A percentile compares a stretch with the other conserved stretches of the same genome.
Conservation (phyloP, 64 coral and sea anemone species). For the Stichodactyla mertensii region DNA sequence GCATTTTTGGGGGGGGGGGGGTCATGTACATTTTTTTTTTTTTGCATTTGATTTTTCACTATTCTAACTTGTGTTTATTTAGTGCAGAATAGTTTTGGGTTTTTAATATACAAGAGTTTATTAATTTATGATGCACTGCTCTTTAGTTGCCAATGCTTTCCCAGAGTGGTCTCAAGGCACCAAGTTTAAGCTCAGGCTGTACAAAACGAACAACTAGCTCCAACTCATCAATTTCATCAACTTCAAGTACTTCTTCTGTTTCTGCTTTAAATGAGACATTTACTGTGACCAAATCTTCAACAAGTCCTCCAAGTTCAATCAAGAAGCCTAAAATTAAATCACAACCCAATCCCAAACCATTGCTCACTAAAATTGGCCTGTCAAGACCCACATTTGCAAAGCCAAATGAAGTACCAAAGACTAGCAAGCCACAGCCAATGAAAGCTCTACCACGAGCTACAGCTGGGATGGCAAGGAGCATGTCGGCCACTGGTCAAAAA, state of each 20-base stretch:
- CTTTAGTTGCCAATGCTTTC: conserved; percentile 25
- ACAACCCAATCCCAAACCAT: not conserved
- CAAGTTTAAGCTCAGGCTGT: conserved; percentile 16
- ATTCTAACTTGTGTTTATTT: too few species aligned
- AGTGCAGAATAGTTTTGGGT: too few species aligned
- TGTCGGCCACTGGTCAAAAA: not conserved
- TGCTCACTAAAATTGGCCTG: not conserved
- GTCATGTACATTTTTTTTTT: too few species aligned
- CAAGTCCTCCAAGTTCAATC: not conserved
- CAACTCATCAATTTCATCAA: conserved; percentile 43
- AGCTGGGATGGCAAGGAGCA: not conserved
- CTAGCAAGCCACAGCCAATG: conserved; percentile 12
- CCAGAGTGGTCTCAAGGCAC: conserved; percentile 47
- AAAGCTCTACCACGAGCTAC: not conserved
- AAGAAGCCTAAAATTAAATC: not conserved
- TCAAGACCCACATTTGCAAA: conserved; percentile 13
- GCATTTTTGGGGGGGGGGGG: too few species aligned
- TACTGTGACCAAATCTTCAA: not conserved
- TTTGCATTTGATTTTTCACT: too few species aligned
- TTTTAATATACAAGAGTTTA: too few species aligned
- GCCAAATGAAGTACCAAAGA: conserved; percentile 19
- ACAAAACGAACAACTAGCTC: conserved; percentile 34
- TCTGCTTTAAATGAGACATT: conserved; percentile 55
- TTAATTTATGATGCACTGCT: not conserved
- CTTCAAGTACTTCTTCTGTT: conserved; percentile 34